Conservation (phyloP, 1,140 invertebrate species). For the Cotesia vestalis region DNA sequence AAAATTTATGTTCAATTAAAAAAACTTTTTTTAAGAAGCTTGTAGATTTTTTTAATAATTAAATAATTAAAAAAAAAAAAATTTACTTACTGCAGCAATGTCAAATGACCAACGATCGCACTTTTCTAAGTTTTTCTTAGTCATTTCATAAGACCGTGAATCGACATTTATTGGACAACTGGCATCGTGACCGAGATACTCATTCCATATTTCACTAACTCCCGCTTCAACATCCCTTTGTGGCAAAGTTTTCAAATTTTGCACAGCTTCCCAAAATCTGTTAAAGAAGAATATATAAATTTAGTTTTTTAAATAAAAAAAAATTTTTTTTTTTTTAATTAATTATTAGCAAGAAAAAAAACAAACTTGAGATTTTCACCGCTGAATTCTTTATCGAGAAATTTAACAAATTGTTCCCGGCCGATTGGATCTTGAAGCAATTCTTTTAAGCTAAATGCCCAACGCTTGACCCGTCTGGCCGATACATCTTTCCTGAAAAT, state of each 20-base stretch:
- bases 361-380: slow-evolving; percentile 96
- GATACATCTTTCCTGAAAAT: slow-evolving; percentile 85
- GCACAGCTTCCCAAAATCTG: slow-evolving; percentile 97
- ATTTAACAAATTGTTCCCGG: slow-evolving; percentile 93
- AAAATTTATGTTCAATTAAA: too few relatives aligned
- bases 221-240: slow-evolving; percentile 85
- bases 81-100: slow-evolving; percentile 84
- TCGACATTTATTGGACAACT: slow-evolving; percentile 98
- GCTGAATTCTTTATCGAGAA: slow-evolving; percentile 98
- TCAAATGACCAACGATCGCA: slow-evolving; percentile 96
- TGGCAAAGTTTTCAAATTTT: slow-evolving; percentile 88
- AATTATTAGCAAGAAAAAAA: slow-evolving; percentile 12
- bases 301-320: neutral
- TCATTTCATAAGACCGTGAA: slow-evolving; percentile 83
- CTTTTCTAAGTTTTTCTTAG: slow-evolving; percentile 80
- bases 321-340: too few relatives aligned
- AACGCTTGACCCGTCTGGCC: slow-evolving; percentile 88
- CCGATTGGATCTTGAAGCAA: slow-evolving; percentile 94
- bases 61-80: slow-evolving; percentile 9
- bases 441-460: slow-evolving; percentile 96
- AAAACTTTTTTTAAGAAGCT: too few relatives aligned
- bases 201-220: slow-evolving; percentile 93
- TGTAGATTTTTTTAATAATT: neutral
- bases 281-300: slow-evolving; percentile 32
- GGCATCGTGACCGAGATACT: slow-evolving; percentile 93